Conservation (phyloP, 2,888 invertebrate species). For the Aromia moschata region DNA sequence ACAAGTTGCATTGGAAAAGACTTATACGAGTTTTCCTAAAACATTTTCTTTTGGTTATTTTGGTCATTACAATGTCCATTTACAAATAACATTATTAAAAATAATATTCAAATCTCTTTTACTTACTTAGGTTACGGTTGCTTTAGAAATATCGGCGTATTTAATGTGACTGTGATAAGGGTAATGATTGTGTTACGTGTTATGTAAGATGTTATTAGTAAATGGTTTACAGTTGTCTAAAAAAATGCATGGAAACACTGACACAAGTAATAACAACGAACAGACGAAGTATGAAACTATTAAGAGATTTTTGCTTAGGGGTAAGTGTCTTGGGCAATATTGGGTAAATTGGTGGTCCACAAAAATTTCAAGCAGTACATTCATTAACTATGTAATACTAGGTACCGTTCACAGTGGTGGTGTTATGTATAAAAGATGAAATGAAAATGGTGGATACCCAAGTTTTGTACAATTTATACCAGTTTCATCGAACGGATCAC, state of each 20-base stretch:
- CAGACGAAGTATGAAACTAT: neutral
- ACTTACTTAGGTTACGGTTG: neutral
- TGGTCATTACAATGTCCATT: constrained; percentile 7
- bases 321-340: constrained; percentile 37
- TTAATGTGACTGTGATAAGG: too few species aligned
- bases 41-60: constrained; percentile 17
- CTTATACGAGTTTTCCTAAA: constrained; percentile 17
- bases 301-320: too few species aligned
- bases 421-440: constrained; percentile 1
- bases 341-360: constrained; percentile 54
- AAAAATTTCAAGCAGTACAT: constrained; percentile 55
- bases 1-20: constrained; percentile 23
- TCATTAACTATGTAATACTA: constrained; percentile 32
- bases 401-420: constrained; percentile 7
- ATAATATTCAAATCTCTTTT: too few species aligned
- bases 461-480: constrained; percentile 33
- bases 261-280: constrained; percentile 6
- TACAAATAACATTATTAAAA: constrained; percentile 14
- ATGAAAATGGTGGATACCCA: constrained; percentile 9
- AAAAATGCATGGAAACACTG: neutral
- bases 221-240: constrained; percentile 11
- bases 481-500: constrained; percentile 37
- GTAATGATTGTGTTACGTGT: too few species aligned
- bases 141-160: neutral
- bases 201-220: constrained; percentile 13